phyloP scores from a whole-genome alignment of 2,797 vertebrate genomes.

The Tokudaia tokunoshimensis region DNA sequence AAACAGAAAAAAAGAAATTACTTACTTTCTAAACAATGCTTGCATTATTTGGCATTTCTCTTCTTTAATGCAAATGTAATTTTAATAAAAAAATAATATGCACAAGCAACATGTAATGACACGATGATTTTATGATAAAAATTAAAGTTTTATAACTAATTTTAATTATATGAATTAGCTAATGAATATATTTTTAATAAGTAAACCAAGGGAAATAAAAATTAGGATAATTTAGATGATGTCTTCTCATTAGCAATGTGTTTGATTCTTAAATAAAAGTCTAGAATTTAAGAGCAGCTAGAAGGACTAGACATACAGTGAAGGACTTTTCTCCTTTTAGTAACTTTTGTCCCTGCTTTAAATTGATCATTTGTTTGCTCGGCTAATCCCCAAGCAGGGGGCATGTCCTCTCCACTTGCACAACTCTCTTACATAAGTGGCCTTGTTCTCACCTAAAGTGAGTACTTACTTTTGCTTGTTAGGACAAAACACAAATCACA shows the following conservation, averaged over 20 bases:
- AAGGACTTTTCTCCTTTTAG: constrained; percentile 80
- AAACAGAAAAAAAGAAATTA: not conserved
- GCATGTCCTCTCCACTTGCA: constrained; percentile 85
- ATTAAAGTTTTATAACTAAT: not conserved
- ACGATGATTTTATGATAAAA: not conserved
- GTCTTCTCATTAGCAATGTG: not conserved
- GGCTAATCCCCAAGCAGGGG: constrained; percentile 89
- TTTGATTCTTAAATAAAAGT: constrained; percentile 68
- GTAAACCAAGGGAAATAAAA: not conserved
- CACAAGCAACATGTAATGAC: not conserved
- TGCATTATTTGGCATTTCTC: not conserved
- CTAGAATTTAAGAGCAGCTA: constrained; percentile 74
- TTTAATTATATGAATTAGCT: not conserved
- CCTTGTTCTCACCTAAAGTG: constrained; percentile 85
- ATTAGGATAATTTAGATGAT: not conserved
- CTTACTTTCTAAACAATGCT: not conserved
- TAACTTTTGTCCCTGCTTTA: constrained; percentile 80
- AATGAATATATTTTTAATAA: not conserved
- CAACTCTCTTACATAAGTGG: constrained; percentile 87
- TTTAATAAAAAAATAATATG: not conserved
- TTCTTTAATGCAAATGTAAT: not conserved
- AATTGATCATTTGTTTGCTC: constrained; percentile 84
- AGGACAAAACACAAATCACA: not conserved
- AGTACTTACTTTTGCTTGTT: constrained; percentile 86
- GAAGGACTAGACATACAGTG: constrained; percentile 17